Evolutionary conservation across 2,113 vertebrate genomes (phyloP), one percentile per base, ranked within the genome.

Genomic region (Pelodiscus sinensis): DNA sequence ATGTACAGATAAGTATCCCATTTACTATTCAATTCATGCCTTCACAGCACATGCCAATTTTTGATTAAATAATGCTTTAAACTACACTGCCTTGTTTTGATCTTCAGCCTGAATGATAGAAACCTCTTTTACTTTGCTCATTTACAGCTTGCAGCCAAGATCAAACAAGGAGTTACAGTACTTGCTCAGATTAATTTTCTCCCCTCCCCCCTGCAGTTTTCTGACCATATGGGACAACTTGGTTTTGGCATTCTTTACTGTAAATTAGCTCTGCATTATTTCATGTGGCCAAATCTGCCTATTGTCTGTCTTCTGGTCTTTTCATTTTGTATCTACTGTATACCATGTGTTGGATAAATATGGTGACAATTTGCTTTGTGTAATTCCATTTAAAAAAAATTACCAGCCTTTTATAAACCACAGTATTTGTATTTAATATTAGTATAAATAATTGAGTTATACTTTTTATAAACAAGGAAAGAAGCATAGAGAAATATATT

Each of bases 351-450:
- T 86, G 87, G 58, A 27, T 92, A 15, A 89, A 89, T 95, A 52
- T 84, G 86, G 7, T 91, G 82, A 56, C 86, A 87, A 82, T 95
- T n/a, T 85, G 27, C 87, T 86, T 88, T 88, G 35, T 84, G 4
- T 85, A 96, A 96, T 80, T 92, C 14, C n/a, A 35, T 84, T 96
- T 94, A 91, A 94, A 97, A 94, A 95, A 92, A 97, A 51, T 87
- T 94, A 90, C 57, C n/a, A 88, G 62, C 54, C 65, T 27, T 80
- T 79, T 86, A 95, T 54, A 81, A 86, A 84, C 10, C 38, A 4
- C 44, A 78, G 90, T 54, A 75, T 24, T 94, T 92, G 93, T 94
- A 35, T 77, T 96, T 96, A 77, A 90, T 82, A 57, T 85, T 14
- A 95, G 84, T 19, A 12, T 77, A 85, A n/a, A 62, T 80, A 89